Conservation (phyloP, 2,113 vertebrate genomes). For the Heteronetta atricapilla region DNA sequence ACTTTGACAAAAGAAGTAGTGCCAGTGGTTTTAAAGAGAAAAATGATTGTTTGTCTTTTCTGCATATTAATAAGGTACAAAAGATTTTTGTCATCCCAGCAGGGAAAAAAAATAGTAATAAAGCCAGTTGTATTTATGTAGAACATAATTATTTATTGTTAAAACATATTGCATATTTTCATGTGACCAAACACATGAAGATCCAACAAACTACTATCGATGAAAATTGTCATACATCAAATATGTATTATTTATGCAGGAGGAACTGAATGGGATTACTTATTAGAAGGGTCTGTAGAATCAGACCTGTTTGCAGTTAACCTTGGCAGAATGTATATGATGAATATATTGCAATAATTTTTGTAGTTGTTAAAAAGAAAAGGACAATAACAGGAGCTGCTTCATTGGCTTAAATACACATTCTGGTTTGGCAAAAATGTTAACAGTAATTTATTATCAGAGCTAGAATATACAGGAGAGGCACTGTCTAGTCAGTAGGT, state of each 20-base stretch:
- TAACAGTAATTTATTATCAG: not conserved
- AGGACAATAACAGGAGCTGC: not conserved
- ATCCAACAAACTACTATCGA: not conserved
- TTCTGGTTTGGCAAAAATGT: not conserved
- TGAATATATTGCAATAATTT: not conserved
- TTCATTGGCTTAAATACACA: not conserved
- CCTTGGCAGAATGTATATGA: not conserved
- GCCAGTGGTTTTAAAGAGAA: not conserved
- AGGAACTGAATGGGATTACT: not conserved
- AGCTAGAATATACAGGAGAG: not conserved
- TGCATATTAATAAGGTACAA: not conserved
- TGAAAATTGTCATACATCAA: not conserved
- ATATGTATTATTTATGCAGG: not conserved
- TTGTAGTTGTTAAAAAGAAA: not conserved
- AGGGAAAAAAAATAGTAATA: not conserved
- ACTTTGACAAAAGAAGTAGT: not conserved
- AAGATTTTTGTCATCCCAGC: not conserved
- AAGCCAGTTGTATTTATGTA: not conserved
- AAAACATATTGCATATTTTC: not conserved
- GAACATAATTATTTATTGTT: not conserved
- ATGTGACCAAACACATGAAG: not conserved
- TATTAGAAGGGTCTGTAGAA: not conserved
- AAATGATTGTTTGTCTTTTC: not conserved
- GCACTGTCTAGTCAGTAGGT: not conserved
- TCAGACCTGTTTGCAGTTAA: not conserved